Base-by-base conservation (phyloP, 2,797 vertebrate genomes). In the Dromococcyx pavoninus region DNA sequence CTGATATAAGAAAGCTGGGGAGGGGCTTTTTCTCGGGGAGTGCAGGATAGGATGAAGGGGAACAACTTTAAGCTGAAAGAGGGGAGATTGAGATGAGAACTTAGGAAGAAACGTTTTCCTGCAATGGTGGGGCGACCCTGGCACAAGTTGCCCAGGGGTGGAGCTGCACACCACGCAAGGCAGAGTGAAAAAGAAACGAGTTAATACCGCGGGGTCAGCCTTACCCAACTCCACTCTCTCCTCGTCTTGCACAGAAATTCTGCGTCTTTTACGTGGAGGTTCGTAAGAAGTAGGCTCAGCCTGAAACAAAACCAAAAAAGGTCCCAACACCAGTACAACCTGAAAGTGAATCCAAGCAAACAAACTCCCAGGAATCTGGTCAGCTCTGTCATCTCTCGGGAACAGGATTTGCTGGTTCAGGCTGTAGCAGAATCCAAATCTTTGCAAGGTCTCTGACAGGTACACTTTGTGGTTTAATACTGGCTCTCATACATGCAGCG, bases 141-240 rank as follows among this genome's bases (percentile, higher is more conserved):
- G n/a, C n/a, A n/a, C n/a, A n/a, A n/a, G n/a, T n/a, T n/a, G n/a
- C n/a, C n/a, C n/a, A n/a, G n/a, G n/a, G n/a, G n/a, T n/a, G n/a
- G n/a, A n/a, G n/a, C n/a, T n/a, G n/a, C n/a, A n/a, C n/a, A n/a
- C n/a, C n/a, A n/a, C n/a, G n/a, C n/a, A n/a, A n/a, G n/a, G n/a
- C n/a, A n/a, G n/a, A n/a, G n/a, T n/a, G 11, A 91, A 85, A 81
- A 61, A 91, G 56, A n/a, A 94, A 54, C 0, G 0, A 81, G 37
- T 25, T 13, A 13, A 19, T 35, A 84, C 61, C 33, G 17, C 62
- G 28, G 18, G 57, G n/a, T 32, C 41, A 83, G 69, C 37, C 97
- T 98, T 95, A 98, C 98, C 97, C 60, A 94, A 35, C 50, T 97
- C 90, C 51, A 94, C 86, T 87, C 88, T 95, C 85, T 95, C 96